Evolutionary conservation across 1,140 invertebrate species (phyloP).

Genomic region (Anastrepha obliqua): DNA sequence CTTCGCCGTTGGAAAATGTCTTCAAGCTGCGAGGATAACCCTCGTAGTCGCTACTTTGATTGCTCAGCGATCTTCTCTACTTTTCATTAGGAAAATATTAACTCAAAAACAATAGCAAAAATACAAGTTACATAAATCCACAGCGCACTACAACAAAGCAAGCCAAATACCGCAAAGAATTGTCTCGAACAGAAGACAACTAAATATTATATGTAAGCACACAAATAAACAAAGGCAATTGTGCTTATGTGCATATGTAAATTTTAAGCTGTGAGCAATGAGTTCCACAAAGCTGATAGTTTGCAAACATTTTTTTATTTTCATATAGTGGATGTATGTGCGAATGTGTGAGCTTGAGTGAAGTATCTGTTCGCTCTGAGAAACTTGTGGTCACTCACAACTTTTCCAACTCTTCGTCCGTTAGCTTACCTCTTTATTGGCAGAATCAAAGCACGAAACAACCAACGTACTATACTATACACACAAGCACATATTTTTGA

Average conservation of each 20-base stretch:
- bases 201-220: neutral
- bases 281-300: slow-evolving; percentile 17
- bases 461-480: too few species aligned
- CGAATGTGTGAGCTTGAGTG: neutral
- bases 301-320: neutral
- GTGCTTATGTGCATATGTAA: neutral
- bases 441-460: too few species aligned
- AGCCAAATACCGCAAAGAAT: neutral
- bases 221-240: neutral
- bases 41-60: neutral
- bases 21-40: neutral
- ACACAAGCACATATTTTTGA: too few species aligned
- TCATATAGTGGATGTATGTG: too few species aligned
- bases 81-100: slow-evolving; percentile 8
- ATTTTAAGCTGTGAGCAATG: neutral
- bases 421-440: neutral
- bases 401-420: neutral
- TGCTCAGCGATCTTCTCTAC: slow-evolving; percentile 1
- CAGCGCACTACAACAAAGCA: neutral
- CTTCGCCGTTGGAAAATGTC: slow-evolving; percentile 15
- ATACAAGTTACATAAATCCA: neutral
- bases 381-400: neutral
- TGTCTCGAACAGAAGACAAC: neutral
- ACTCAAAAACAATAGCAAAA: slow-evolving; percentile 17
- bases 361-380: neutral